Percentiles rank a stretch among this genome's conserved stretches.
Evolutionary conservation across 2,797 vertebrate species (phyloP).

Genomic region (Vireo griseus): DNA sequence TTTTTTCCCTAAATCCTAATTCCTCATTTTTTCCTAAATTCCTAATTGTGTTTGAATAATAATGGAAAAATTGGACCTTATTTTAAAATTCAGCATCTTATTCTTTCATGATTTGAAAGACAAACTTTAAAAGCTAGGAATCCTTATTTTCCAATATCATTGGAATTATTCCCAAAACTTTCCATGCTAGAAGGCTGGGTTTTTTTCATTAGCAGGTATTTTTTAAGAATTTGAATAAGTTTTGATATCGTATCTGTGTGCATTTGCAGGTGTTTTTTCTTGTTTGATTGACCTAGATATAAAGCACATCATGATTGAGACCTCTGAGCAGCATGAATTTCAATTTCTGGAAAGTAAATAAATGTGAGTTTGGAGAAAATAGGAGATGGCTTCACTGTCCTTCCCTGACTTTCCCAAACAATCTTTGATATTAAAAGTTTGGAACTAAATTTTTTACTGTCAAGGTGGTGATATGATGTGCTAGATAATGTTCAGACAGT

Average conservation of each 20-base stretch:
- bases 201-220: neutral
- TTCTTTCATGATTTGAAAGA: neutral
- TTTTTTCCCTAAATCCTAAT: neutral
- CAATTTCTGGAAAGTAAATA: conserved; percentile 16
- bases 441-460: neutral
- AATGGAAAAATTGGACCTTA: neutral
- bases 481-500: neutral
- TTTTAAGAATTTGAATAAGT: neutral
- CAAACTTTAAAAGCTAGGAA: neutral
- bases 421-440: neutral
- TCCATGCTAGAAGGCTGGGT: fast-evolving
- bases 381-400: neutral
- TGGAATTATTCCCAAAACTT: neutral
- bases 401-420: neutral
- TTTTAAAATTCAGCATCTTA: neutral
- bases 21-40: too few species aligned
- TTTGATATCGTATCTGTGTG: neutral
- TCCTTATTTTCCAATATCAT: neutral
- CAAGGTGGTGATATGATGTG: neutral
- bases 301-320: neutral
- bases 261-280: neutral
- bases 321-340: neutral
- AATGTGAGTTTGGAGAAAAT: neutral
- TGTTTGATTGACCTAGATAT: neutral
- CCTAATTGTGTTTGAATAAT: neutral